Percentiles rank a stretch among this genome's conserved stretches.
Conservation (phyloP, 2,113 vertebrate genomes). For the Cebus imitator region DNA sequence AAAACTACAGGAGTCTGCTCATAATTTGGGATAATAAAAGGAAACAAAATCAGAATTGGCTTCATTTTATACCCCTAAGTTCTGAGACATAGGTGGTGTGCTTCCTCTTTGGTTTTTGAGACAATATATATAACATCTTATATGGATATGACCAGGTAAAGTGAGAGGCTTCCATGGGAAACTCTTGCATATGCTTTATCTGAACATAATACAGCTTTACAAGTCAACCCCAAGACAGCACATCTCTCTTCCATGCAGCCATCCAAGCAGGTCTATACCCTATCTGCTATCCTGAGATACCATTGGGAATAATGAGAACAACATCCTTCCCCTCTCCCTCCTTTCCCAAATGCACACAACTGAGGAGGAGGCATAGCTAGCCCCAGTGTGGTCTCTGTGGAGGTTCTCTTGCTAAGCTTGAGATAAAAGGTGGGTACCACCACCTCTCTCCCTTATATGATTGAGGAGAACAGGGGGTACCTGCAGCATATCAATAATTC, state of each 20-base stretch:
- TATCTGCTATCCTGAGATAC: background rate
- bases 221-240: background rate
- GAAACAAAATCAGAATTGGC: background rate
- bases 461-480: background rate
- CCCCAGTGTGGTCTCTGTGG: background rate
- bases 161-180: background rate
- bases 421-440: background rate
- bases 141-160: background rate
- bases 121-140: background rate
- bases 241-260: background rate
- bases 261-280: background rate
- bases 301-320: background rate
- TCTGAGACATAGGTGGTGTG: background rate
- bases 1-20: background rate
- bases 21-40: background rate
- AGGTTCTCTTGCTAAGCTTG: background rate
- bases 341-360: background rate
- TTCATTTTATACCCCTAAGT: background rate
- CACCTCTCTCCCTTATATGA: background rate
- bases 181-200: background rate
- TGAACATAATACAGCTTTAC: background rate
- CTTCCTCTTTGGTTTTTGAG: background rate
- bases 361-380: background rate
- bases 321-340: background rate
- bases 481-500: background rate